phyloP scores from a whole-genome alignment of 2,797 vertebrate genomes.

The Columba guinea region DNA sequence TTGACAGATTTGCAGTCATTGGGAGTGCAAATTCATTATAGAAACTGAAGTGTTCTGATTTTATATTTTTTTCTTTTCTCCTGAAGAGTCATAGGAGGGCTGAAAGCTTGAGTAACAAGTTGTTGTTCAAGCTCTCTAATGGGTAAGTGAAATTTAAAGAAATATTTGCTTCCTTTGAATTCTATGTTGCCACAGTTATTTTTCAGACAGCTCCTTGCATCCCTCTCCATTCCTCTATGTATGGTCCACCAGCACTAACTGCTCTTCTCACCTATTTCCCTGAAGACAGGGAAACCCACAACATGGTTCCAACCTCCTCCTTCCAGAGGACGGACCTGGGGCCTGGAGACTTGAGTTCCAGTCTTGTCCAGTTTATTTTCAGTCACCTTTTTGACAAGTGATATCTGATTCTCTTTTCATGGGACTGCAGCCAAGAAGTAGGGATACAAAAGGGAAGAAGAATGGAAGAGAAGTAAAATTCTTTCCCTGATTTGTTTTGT shows the following conservation, averaged over 20 bases:
- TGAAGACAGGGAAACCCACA: background rate
- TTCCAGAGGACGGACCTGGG: background rate
- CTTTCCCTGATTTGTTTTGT: background rate
- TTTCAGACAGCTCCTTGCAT: background rate
- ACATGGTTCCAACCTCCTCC: background rate
- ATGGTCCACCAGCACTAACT: background rate
- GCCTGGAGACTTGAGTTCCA: background rate
- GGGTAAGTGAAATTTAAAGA: background rate
- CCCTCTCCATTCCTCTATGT: background rate
- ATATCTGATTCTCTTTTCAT: background rate
- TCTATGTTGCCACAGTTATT: background rate
- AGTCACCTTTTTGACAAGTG: background rate
- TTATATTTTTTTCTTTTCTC: background rate
- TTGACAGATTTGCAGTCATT: background rate
- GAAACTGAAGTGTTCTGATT: background rate
- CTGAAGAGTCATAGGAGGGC: background rate
- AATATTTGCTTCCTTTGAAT: background rate
- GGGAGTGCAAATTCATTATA: background rate
- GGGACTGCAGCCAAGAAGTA: background rate
- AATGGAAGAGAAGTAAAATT: background rate
- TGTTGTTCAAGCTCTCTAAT: background rate
- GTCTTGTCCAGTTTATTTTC: background rate
- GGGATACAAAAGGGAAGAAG: background rate
- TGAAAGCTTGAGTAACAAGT: background rate
- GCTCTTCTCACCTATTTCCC: background rate